Evolutionary conservation across 1,140 invertebrate genomes (phyloP).

Genomic region (Trinorchestia longiramus): DNA sequence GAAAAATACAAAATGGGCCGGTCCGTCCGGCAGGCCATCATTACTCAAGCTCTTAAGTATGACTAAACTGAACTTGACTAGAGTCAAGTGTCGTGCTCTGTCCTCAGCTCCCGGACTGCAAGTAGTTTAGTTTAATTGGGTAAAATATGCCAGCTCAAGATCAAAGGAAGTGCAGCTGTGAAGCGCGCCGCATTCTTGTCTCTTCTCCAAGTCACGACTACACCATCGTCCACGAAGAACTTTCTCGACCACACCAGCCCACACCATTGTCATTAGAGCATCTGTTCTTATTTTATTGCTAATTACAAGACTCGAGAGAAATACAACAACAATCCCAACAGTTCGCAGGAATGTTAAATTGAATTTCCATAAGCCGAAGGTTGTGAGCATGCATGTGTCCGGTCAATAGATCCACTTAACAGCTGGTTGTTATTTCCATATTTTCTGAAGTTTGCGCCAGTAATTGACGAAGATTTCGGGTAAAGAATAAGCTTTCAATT

Average conservation of each 20-base stretch:
- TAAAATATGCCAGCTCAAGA: neutral
- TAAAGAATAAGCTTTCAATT: neutral
- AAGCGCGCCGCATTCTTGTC: conserved; percentile 15
- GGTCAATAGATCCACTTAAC: neutral
- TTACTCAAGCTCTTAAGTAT: neutral
- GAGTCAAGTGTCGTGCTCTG: neutral
- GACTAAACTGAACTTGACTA: neutral
- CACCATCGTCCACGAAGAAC: neutral
- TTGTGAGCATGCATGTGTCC: neutral
- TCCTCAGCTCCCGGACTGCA: neutral
- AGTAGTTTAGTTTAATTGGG: conserved; percentile 10
- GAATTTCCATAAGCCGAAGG: neutral
- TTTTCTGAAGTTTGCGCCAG: neutral
- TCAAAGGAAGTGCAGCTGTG: conserved; percentile 24
- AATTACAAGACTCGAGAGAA: neutral
- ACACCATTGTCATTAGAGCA: neutral
- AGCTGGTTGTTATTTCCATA: neutral
- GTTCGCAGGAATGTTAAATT: neutral
- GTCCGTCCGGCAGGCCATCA: neutral
- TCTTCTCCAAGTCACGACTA: neutral
- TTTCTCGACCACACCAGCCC: neutral
- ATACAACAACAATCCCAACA: neutral
- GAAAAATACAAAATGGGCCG: neutral
- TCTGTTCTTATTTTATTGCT: neutral
- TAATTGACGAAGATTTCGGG: neutral